Evolutionary conservation across 1,140 invertebrate genomes (phyloP), one percentile per base, ranked within the genome.

Genomic region (Ectropis grisescens): DNA sequence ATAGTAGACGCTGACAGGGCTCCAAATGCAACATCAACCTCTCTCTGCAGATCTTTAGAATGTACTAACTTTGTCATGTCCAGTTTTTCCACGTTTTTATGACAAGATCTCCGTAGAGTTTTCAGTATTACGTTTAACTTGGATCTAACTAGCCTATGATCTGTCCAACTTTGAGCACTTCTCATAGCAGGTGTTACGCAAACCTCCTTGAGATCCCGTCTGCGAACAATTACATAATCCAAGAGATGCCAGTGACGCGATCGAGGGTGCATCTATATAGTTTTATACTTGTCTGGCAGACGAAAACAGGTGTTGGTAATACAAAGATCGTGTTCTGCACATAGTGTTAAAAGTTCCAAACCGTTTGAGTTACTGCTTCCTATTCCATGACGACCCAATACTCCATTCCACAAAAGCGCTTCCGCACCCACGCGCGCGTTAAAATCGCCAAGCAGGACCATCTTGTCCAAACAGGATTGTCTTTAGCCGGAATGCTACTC

Each of bases 241-340:
- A 47, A 13, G 11, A 40, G 33, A 29, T 40, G 46, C 46, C 33
- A 43, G 19, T 42, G 40, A 11, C 33, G 37, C 1, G 34, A 49
- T 27, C 37, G 11, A 6, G 36, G 39, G 13, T 47, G 45, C 45
- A 42, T 47, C 45, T 40, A 39, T n/a, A 40, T 15, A 11, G 36
- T 45, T 24, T 38, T 45, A 27, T 9, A 15, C 33, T 40, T 37
- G 2, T 47, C 25, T 3, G 30, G 25, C 11, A 41, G n/a, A 10
- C 29, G 28, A 14, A 28, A 36, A 12, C 13, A 22, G 13, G 33
- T 36, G n/a, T n/a, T n/a, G n/a, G n/a, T n/a, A n/a, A n/a, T n/a
- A n/a, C n/a, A n/a, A n/a, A n/a, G n/a, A n/a, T n/a, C n/a, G n/a
- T n/a, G n/a, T 23, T 29, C 30, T n/a, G 29, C 14, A 14, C 31